These are phyloP conservation scores for Nibea albiflora DNA, from an alignment of 2,113 vertebrate genomes.

Conservation along the genomic window DNA sequence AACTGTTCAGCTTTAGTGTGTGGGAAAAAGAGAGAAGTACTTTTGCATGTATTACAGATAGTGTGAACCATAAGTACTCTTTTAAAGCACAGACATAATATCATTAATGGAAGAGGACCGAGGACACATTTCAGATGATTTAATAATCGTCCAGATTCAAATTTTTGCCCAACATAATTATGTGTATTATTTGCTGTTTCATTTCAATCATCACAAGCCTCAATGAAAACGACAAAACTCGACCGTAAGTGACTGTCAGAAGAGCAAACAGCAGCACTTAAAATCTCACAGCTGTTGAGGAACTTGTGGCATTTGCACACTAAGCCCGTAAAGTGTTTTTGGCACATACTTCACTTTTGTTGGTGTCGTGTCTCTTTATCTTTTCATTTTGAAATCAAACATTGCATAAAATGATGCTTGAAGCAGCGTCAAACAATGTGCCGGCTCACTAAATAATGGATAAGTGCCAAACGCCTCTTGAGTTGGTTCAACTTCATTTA, in stretches of 20 bases:
- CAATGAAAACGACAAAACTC: background rate
- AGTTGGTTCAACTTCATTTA: background rate
- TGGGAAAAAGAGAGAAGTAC: background rate
- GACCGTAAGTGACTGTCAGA: no score
- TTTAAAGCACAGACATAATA: background rate
- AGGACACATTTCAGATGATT: background rate
- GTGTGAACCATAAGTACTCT: background rate
- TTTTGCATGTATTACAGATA: background rate
- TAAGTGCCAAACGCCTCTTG: background rate
- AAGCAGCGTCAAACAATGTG: background rate
- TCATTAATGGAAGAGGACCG: background rate
- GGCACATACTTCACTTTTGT: background rate
- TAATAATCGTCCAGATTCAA: background rate
- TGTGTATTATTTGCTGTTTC: background rate
- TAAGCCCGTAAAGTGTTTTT: background rate
- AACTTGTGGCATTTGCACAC: background rate
- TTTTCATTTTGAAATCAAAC: background rate
- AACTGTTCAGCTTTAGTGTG: conserved; percentile 2
- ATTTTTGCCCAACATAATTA: background rate
- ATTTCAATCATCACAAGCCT: background rate
- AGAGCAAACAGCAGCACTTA: background rate
- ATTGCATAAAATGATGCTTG: background rate
- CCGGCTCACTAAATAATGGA: background rate
- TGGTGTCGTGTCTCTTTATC: background rate
- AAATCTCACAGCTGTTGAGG: background rate